Conservation (phyloP, 2,888 invertebrate genomes). For the Rhorus exstirpatorius region DNA sequence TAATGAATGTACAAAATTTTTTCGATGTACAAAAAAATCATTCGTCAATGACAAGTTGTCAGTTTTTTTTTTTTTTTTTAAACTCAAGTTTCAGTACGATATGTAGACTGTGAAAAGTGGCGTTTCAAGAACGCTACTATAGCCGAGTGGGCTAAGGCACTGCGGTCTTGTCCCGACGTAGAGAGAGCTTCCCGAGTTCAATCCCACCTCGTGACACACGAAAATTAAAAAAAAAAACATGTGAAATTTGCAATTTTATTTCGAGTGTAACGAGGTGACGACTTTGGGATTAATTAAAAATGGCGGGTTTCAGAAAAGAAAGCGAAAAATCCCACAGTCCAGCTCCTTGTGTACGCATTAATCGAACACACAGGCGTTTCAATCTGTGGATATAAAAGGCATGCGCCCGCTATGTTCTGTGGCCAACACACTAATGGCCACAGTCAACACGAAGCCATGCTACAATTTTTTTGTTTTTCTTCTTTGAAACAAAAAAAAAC, state of each 20-base stretch:
- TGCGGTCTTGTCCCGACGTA: background rate
- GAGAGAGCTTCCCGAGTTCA: constrained; percentile 46
- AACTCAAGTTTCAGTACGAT: constrained; percentile 2
- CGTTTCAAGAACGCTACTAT: background rate
- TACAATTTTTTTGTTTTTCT: constrained; percentile 57
- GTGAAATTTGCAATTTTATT: too few species aligned
- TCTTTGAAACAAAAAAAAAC: background rate
- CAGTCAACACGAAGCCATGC: constrained; percentile 70
- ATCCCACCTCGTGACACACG: background rate
- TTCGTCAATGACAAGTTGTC: background rate
- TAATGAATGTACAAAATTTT: too few species aligned
- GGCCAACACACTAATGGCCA: constrained; percentile 46
- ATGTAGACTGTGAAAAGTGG: constrained; percentile 1
- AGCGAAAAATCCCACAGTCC: constrained; percentile 73
- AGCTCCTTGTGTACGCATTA: constrained; percentile 74
- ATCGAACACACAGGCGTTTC: constrained; percentile 73
- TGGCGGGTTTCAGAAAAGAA: too few species aligned
- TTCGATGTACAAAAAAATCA: background rate
- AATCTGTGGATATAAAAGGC: constrained; percentile 75
- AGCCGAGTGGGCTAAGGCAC: constrained; percentile 50
- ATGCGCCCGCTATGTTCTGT: constrained; percentile 75
- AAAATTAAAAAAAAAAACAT: too few species aligned
- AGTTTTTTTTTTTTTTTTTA: constrained; percentile 7
- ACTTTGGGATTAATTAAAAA: background rate
- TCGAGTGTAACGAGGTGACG: too few species aligned